These are phyloP conservation scores for Isurus oxyrinchus DNA, from an alignment of 2,113 vertebrate genomes.

Conservation along the genomic window DNA sequence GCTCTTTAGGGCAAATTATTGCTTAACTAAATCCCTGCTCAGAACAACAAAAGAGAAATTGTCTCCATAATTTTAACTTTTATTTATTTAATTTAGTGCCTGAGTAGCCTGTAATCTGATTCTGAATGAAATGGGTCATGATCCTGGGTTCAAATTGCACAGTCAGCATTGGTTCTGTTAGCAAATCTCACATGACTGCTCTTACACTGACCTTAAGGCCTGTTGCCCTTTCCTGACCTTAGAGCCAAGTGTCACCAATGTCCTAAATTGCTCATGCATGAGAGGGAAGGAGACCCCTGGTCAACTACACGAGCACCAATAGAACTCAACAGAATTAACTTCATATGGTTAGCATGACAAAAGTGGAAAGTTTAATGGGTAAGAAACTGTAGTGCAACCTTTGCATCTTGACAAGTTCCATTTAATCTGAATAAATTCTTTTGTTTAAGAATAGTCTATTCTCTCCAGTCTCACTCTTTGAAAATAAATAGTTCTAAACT, in stretches of 20 bases:
- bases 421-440: not conserved
- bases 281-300: slow-evolving; percentile 24
- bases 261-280: slow-evolving; percentile 51
- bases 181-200: slow-evolving; percentile 36
- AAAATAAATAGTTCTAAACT: not conserved
- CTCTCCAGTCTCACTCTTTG: not conserved
- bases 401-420: not conserved
- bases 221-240: slow-evolving; percentile 43
- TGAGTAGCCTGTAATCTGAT: slow-evolving; percentile 31
- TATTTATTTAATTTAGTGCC: slow-evolving; percentile 38
- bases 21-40: not conserved
- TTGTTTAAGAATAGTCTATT: not conserved
- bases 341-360: not conserved
- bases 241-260: slow-evolving; percentile 45
- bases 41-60: slow-evolving; percentile 13
- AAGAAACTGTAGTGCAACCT: not conserved
- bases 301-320: not conserved
- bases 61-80: slow-evolving; percentile 13
- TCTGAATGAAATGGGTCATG: slow-evolving; percentile 10
- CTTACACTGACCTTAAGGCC: slow-evolving; percentile 43
- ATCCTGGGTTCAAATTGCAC: slow-evolving; percentile 10
- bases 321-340: not conserved
- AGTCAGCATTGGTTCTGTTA: slow-evolving; percentile 25
- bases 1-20: slow-evolving; percentile 29
- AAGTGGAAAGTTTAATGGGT: not conserved